Evolutionary conservation across 1,140 invertebrate genomes (phyloP), one percentile per base, ranked within the genome.

Genomic region (Tetramorium alpestre): DNA sequence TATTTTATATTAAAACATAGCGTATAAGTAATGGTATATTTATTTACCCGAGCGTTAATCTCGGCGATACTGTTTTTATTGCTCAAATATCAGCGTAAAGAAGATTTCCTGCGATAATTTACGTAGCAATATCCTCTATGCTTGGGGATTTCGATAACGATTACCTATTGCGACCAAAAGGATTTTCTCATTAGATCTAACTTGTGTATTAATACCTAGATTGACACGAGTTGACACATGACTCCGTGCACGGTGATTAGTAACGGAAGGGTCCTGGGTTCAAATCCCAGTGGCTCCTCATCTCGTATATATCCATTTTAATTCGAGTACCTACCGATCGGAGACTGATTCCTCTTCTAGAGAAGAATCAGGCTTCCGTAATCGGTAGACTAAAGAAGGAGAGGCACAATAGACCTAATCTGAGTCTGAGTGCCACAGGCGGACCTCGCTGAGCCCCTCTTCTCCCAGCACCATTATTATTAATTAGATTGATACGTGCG

Each of bases 1-100:
- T 56, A 41, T 65, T 41, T 81, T 44, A 58, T 85, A 60, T 80
- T 41, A 58, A 62, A n/a, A 51, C 8, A 54, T 25, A 8, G 3
- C 18, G 38, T 28, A 3, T 7, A 33, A 22, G 25, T 25, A 44
- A 70, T 58, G 65, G 33, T 70, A 44, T 13, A 69, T 69, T 69
- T 70, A 81, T 81, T 64, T 13, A 80, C 64, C 78, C 67, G 54
- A 33, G 38, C 60, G 73, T 78, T 88, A 85, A 89, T 86, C 72
- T 41, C 51, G 54, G 67, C 81, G 81, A 78, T 88, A 18, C 5
- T 33, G 28, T 38, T 56, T 47, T 70, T 25, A 22, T 25, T n/a
- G 38, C 6, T 70, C 7, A 28, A 81, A 81, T 81, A 69, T 41
- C 77, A 69, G 38, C 44, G 44, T 1, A 7, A 22, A 33, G 10